Percentiles rank a stretch among this genome's conserved stretches.
These are phyloP conservation scores for Anthopleura sola DNA, from an alignment of 64 coral and sea anemone genomes.

Conservation along the genomic window DNA sequence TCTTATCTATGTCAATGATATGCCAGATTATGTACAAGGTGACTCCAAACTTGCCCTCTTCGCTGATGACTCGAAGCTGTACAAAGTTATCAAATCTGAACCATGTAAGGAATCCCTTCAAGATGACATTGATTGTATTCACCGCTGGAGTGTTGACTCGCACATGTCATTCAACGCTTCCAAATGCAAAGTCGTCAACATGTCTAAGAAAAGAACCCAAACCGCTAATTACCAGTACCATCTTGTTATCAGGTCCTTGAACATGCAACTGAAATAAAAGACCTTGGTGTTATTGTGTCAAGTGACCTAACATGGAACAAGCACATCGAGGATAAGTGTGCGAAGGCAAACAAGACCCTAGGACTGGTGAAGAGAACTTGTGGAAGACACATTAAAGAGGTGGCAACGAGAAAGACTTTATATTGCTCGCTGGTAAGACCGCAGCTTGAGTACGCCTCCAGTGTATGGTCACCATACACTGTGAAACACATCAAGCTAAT, in stretches of 20 bases:
- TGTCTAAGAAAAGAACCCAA: constrained; percentile 1
- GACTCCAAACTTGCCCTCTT: too few relatives aligned
- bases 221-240: background rate
- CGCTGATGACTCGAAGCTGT: too few relatives aligned
- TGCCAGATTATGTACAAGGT: too few relatives aligned
- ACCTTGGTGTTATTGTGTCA: constrained; percentile 18
- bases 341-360: constrained; percentile 23
- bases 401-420: background rate
- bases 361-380: constrained; percentile 20
- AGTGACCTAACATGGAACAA: constrained; percentile 13
- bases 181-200: constrained; percentile 13
- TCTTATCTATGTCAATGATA: too few relatives aligned
- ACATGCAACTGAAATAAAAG: background rate
- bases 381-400: background rate
- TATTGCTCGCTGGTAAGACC: constrained; percentile 21
- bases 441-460: background rate
- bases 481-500: background rate
- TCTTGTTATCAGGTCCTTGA: background rate
- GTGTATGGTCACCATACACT: constrained; percentile 17
- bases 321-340: background rate
- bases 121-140: background rate
- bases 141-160: constrained; percentile 1
- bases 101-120: too few relatives aligned
- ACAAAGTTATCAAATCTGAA: too few relatives aligned
- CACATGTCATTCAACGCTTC: background rate